Evolutionary conservation across 2,113 vertebrate genomes (phyloP).

Genomic region (Chascanopsetta lugubris): DNA sequence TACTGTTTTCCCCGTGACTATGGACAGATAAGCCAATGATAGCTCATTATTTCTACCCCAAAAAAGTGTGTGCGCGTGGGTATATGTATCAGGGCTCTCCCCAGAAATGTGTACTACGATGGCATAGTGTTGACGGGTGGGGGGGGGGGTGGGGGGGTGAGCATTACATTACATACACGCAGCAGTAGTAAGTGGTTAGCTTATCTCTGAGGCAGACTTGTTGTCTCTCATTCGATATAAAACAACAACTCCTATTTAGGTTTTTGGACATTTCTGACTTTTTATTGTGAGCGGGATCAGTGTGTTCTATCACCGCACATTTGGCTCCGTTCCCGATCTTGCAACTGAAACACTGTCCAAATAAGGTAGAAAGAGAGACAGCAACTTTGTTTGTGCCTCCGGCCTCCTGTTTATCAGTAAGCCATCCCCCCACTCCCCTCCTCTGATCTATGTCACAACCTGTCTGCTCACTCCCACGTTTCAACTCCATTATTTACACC

Average conservation of each 20-base stretch:
- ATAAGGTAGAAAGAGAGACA: conserved; percentile 70
- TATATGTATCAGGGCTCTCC: no score
- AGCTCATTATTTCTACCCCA: no score
- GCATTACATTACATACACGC: not conserved
- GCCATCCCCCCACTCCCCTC: conserved; percentile 39
- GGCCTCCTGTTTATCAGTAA: conserved; percentile 73
- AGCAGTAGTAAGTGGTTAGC: not conserved
- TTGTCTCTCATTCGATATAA: conserved; percentile 13
- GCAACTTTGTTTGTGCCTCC: conserved; percentile 63
- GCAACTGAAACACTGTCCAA: conserved; percentile 60
- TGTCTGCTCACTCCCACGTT: conserved; percentile 56
- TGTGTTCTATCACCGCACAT: not conserved
- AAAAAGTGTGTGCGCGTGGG: no score
- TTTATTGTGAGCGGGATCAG: conserved; percentile 1
- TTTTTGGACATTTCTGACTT: conserved; percentile 13
- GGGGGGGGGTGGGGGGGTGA: no score
- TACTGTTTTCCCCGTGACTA: no score
- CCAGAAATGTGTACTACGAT: no score
- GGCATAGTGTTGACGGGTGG: no score
- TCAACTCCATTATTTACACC: conserved; percentile 49
- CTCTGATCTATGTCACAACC: conserved; percentile 54
- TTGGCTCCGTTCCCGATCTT: conserved; percentile 16
- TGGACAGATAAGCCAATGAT: no score
- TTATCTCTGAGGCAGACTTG: conserved; percentile 5
- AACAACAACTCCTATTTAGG: not conserved